phyloP scores from a whole-genome alignment of 1,140 invertebrate species.

The Drosophila kohkoa region DNA sequence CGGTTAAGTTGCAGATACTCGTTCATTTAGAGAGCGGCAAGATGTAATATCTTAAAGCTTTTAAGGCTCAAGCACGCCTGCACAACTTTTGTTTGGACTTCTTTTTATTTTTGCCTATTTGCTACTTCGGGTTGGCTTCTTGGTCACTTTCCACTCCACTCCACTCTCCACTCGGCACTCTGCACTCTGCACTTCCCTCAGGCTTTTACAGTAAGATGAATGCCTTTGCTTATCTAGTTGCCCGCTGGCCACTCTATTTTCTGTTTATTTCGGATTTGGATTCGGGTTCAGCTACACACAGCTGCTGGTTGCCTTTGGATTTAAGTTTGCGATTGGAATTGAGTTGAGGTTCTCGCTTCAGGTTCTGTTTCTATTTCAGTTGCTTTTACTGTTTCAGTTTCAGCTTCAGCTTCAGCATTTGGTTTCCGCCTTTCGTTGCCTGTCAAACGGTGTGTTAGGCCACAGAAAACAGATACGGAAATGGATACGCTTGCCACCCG shows the following conservation, averaged over 20 bases:
- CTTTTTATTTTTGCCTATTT: constrained; percentile 26
- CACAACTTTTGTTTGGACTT: constrained; percentile 61
- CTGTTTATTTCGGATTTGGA: constrained; percentile 31
- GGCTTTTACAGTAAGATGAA: constrained; percentile 67
- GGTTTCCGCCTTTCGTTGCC: constrained; percentile 54
- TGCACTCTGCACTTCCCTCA: not conserved
- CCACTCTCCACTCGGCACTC: not conserved
- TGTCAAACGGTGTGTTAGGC: constrained; percentile 75
- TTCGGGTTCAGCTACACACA: constrained; percentile 8
- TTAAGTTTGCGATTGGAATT: not conserved
- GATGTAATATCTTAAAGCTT: constrained; percentile 50
- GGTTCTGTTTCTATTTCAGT: constrained; percentile 14
- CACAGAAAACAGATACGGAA: constrained; percentile 39
- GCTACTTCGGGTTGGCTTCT: not conserved
- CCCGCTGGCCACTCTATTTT: constrained; percentile 52
- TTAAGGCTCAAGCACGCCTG: constrained; percentile 41
- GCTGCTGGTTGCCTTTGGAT: constrained; percentile 14
- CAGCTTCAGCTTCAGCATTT: constrained; percentile 2
- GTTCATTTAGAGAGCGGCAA: not conserved
- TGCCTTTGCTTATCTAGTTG: constrained; percentile 77
- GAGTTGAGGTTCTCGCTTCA: not conserved
- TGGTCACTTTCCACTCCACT: not conserved
- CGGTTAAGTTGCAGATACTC: constrained; percentile 25
- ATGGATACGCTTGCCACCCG: constrained; percentile 19
- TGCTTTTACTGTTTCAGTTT: constrained; percentile 12